Evolutionary conservation across 2,113 vertebrate species (phyloP).

Genomic region (Pseudolaguvia tuberculata): DNA sequence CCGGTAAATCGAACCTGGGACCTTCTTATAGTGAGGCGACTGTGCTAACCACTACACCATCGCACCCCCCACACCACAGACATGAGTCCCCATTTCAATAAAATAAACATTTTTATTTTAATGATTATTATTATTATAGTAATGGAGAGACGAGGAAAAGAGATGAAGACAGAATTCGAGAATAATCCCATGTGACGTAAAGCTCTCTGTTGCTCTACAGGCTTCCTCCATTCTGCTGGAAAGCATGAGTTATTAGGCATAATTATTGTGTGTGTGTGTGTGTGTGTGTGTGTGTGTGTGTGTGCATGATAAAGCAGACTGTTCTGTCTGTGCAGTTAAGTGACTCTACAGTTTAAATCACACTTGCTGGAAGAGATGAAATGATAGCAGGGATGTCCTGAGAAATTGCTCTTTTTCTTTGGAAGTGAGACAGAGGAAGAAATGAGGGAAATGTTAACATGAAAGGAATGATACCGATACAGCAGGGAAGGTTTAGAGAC

Average conservation of each 20-base stretch:
- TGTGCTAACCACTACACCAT: too few species aligned
- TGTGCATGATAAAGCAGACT: not conserved
- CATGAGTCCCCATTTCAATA: slow-evolving; percentile 4
- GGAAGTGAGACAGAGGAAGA: not conserved
- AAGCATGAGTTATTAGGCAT: slow-evolving; percentile 14
- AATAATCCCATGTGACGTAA: slow-evolving; percentile 36
- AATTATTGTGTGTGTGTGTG: slow-evolving; percentile 22
- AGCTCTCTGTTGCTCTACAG: slow-evolving; percentile 28
- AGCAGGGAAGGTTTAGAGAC: not conserved
- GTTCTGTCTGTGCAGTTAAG: not conserved
- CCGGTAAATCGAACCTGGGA: too few species aligned
- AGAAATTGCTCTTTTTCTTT: not conserved
- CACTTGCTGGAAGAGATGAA: slow-evolving; percentile 16
- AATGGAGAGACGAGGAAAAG: slow-evolving; percentile 9
- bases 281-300: not conserved
- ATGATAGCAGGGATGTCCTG: not conserved
- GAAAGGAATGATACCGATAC: not conserved
- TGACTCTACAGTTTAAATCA: slow-evolving; percentile 7
- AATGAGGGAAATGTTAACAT: not conserved
- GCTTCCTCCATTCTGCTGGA: slow-evolving; percentile 31
- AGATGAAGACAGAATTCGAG: slow-evolving; percentile 27
- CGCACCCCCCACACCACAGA: too few species aligned
- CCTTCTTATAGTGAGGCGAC: too few species aligned
- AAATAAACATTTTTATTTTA: slow-evolving; percentile 8
- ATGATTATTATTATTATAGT: not conserved